Percentiles rank a stretch among this genome's conserved stretches.
These are phyloP conservation scores for Phanerotoma sp. DNA, from an alignment of 2,888 invertebrate genomes.

Conservation along the genomic window DNA sequence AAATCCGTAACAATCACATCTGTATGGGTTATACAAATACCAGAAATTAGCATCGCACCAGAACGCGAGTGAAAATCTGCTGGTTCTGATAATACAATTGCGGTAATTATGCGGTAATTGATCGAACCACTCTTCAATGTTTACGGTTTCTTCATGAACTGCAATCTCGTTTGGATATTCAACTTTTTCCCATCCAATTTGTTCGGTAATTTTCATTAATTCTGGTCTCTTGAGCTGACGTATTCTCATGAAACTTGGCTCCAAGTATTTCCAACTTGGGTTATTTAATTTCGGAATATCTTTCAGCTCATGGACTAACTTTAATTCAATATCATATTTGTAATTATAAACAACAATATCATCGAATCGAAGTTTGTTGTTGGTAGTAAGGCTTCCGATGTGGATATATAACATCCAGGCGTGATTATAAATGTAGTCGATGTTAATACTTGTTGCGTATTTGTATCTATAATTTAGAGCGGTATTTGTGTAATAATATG, in stretches of 20 bases:
- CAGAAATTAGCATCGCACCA: conserved; percentile 50
- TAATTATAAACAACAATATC: conserved; percentile 52
- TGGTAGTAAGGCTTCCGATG: conserved; percentile 45
- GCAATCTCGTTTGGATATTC: conserved; percentile 25
- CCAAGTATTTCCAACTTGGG: conserved; percentile 35
- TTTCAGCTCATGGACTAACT: conserved; percentile 42
- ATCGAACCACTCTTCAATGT: conserved; percentile 46
- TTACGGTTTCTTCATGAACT: conserved; percentile 33
- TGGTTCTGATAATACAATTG: conserved; percentile 46
- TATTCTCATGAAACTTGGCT: conserved; percentile 30
- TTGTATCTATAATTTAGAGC: conserved; percentile 47
- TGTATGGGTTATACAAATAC: conserved; percentile 51
- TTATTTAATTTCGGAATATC: conserved; percentile 28
- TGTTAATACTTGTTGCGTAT: conserved; percentile 45
- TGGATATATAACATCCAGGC: conserved; percentile 50
- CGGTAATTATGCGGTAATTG: conserved; percentile 35
- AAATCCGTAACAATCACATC: conserved; percentile 47
- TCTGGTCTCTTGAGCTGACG: conserved; percentile 36
- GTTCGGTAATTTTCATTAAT: conserved; percentile 34
- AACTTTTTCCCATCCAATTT: conserved; percentile 40
- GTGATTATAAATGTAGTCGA: conserved; percentile 52
- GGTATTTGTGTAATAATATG: no score
- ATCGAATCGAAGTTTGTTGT: conserved; percentile 42
- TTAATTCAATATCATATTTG: conserved; percentile 48
- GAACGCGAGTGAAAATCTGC: conserved; percentile 44